These are phyloP conservation scores for Aeoliscus strigatus DNA, from an alignment of 2,797 vertebrate genomes.

Conservation along the genomic window DNA sequence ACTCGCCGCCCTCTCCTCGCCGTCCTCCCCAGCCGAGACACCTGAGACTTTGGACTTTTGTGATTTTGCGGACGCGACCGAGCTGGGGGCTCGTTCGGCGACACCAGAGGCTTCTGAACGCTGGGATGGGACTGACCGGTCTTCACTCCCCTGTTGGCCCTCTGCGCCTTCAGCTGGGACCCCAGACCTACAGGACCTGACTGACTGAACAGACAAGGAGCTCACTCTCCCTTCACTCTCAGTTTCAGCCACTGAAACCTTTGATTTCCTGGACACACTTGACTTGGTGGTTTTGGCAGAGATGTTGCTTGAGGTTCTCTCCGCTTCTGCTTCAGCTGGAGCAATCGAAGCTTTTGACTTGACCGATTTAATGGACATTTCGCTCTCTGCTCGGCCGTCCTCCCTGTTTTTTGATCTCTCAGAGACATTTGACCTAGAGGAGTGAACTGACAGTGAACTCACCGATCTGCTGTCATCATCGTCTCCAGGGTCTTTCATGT, in stretches of 20 bases:
- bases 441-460: slow-evolving; percentile 46
- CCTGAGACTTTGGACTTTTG: slow-evolving; percentile 11
- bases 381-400: slow-evolving; percentile 37
- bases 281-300: slow-evolving; percentile 51
- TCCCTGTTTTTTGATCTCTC: slow-evolving; percentile 19
- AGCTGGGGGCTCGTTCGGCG: slow-evolving; percentile 4
- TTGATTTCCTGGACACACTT: slow-evolving; percentile 49
- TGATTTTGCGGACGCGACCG: slow-evolving; percentile 23
- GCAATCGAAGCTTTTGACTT: slow-evolving; percentile 18
- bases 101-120: slow-evolving; percentile 20
- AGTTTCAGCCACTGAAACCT: slow-evolving; percentile 19
- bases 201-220: slow-evolving; percentile 35
- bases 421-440: slow-evolving; percentile 41
- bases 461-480: slow-evolving; percentile 38
- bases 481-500: slow-evolving; percentile 26
- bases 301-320: slow-evolving; percentile 37
- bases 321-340: not conserved
- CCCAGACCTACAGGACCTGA: slow-evolving; percentile 45
- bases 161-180: slow-evolving; percentile 26
- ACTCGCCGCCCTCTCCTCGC: slow-evolving; percentile 33
- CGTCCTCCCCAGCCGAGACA: slow-evolving; percentile 9
- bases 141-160: not conserved
- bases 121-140: slow-evolving; percentile 8
- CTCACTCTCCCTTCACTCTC: slow-evolving; percentile 29
- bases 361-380: slow-evolving; percentile 31